Base-by-base conservation (phyloP, 2,797 vertebrate genomes). In the Myiotriccus ornatus region DNA sequence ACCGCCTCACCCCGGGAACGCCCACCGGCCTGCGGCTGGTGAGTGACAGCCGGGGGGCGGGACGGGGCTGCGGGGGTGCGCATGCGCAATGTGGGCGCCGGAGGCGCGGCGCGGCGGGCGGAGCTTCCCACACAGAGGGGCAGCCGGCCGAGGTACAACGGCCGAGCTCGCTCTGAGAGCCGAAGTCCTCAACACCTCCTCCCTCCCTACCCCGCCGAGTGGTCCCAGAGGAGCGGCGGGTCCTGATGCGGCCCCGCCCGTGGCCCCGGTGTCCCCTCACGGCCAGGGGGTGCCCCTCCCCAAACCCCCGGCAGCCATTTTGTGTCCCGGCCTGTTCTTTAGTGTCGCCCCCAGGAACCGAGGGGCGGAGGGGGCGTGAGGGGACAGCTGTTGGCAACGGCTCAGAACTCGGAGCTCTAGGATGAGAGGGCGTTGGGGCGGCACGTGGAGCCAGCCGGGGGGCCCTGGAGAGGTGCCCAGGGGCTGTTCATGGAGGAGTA, bases 171-270 rank as follows among this genome's bases (percentile, higher is more conserved):
- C 8, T n/a, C 23, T 2, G 12, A 65, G 15, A n/a, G 16, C 6
- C 23, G 12, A 6, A 15, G 2, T 30, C 7, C 2, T 9, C 14
- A 10, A 0, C 12, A 21, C 10, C 8, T 4, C 3, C 14, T 3
- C 7, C 10, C 13, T 39, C 41, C 15, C 41, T 39, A n/a, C 2
- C 16, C 12, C 3, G 10, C 12, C 4, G 25, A 6, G 14, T 7
- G 21, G 8, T 34, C 6, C 4, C 2, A 2, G 21, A 4, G 4
- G 7, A 35, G 39, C 5, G 9, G 44, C 9, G 4, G 14, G 4
- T 8, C 4, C 24, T 22, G 10, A 32, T 9, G 17, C 14, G 9
- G 20, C 44, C 6, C 7, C 9, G 10, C 6, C 17, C 6, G 4
- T 9, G 9, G 7, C 19, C 15, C 47, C 10, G 4, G 15, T 34